Conservation (phyloP, 2,888 invertebrate genomes). For the Heliothis peltigera region DNA sequence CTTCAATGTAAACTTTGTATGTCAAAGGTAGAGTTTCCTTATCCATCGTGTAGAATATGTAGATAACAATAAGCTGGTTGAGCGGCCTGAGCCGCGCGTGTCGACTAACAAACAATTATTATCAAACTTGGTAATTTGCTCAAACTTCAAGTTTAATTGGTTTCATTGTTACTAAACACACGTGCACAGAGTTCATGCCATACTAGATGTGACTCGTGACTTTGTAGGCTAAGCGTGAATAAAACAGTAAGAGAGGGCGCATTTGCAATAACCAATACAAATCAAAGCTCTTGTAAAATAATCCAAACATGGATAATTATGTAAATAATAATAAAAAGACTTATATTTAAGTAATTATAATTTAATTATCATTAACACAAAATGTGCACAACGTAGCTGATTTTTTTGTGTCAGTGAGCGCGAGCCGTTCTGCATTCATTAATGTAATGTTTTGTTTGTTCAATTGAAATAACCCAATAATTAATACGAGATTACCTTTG, state of each 20-base stretch:
- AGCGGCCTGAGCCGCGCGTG: too few species aligned
- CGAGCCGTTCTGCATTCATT: constrained; percentile 15
- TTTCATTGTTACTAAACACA: not conserved
- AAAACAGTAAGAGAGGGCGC: too few species aligned
- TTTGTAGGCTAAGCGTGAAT: not conserved
- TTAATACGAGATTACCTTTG: constrained; percentile 23
- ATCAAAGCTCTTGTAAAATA: constrained; percentile 9
- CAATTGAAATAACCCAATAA: constrained; percentile 36
- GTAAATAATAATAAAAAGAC: constrained; percentile 15
- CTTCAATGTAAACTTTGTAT: too few species aligned
- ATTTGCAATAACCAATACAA: constrained; percentile 7
- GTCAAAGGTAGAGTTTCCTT: too few species aligned
- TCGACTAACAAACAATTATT: too few species aligned
- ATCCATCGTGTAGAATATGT: too few species aligned
- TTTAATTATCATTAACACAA: constrained; percentile 21
- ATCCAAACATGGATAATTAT: not conserved
- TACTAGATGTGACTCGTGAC: not conserved
- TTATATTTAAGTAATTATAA: constrained; percentile 21
- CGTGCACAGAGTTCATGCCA: not conserved
- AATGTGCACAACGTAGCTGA: constrained; percentile 10
- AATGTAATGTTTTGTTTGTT: constrained; percentile 21
- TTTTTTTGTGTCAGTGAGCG: constrained; percentile 22
- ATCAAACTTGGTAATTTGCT: too few species aligned
- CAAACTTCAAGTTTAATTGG: too few species aligned
- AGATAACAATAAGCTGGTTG: too few species aligned